Evolutionary conservation across 37 sponge, comb jelly and placozoan genomes (phyloP).

Genomic region (Crambe crambe): DNA sequence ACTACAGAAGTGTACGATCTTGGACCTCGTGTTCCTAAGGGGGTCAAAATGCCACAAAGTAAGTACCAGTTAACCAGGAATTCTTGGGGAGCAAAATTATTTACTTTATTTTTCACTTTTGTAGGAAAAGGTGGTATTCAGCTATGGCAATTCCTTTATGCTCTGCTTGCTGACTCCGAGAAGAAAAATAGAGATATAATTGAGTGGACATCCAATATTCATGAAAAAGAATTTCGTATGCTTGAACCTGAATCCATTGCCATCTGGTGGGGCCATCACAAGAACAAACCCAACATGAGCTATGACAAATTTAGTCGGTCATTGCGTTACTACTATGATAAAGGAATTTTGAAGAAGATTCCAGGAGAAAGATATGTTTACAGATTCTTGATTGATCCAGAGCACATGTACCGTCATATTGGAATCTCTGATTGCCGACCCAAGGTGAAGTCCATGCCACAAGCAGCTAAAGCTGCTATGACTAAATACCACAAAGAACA

Average conservation of each 20-base stretch:
- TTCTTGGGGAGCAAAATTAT: no score
- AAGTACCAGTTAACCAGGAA: no score
- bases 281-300: constrained; percentile 86
- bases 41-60: constrained; percentile 72
- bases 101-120: not conserved
- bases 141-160: constrained; percentile 88
- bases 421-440: constrained; percentile 70
- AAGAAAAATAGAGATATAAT: constrained; percentile 63
- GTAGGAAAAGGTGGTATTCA: constrained; percentile 88
- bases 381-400: constrained; percentile 76
- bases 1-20: not conserved
- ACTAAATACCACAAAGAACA: not conserved
- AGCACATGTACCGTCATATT: constrained; percentile 69
- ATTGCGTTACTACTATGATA: constrained; percentile 88
- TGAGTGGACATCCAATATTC: constrained; percentile 61
- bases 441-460: constrained; percentile 72
- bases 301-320: constrained; percentile 90
- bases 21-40: constrained; percentile 30
- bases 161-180: constrained; percentile 59
- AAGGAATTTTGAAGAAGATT: constrained; percentile 82
- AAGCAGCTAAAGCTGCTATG: constrained; percentile 30
- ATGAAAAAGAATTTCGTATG: constrained; percentile 66
- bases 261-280: constrained; percentile 88
- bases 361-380: constrained; percentile 83
- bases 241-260: constrained; percentile 89